phyloP scores from a whole-genome alignment of 2,113 vertebrate genomes.

The Baryphthengus martii region DNA sequence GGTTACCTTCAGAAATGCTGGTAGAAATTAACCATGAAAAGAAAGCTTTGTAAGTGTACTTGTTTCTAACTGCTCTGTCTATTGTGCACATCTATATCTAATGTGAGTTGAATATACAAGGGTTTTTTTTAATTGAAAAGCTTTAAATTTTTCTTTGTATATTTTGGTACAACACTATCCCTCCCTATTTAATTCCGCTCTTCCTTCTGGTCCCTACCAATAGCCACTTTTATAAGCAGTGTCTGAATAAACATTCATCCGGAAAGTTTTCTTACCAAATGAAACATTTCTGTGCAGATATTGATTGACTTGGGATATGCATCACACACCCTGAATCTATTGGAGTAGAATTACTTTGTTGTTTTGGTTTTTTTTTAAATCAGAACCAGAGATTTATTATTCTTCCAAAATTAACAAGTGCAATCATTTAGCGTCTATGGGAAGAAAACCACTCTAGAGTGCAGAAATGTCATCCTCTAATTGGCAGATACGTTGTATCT shows the following conservation, averaged over 20 bases:
- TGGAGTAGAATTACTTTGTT: neutral
- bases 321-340: neutral
- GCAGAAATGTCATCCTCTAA: neutral
- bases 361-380: no score
- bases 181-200: neutral
- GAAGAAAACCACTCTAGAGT: neutral
- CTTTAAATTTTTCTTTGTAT: slow-evolving; percentile 42
- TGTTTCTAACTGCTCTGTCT: slow-evolving; percentile 58
- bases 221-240: slow-evolving; percentile 32
- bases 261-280: slow-evolving; percentile 6
- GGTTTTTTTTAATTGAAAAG: slow-evolving; percentile 48
- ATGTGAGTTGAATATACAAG: slow-evolving; percentile 32
- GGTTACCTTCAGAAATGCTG: slow-evolving; percentile 56
- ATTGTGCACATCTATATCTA: slow-evolving; percentile 51
- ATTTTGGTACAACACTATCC: slow-evolving; percentile 35
- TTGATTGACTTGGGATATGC: neutral
- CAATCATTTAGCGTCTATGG: neutral
- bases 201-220: neutral
- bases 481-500: neutral
- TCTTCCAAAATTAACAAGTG: neutral
- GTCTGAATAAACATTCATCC: slow-evolving; percentile 7
- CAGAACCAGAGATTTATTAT: neutral
- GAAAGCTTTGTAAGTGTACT: slow-evolving; percentile 56
- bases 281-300: neutral
- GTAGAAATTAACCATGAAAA: slow-evolving; percentile 51